phyloP scores from a whole-genome alignment of 2,797 vertebrate genomes.

The Acomys russatus region DNA sequence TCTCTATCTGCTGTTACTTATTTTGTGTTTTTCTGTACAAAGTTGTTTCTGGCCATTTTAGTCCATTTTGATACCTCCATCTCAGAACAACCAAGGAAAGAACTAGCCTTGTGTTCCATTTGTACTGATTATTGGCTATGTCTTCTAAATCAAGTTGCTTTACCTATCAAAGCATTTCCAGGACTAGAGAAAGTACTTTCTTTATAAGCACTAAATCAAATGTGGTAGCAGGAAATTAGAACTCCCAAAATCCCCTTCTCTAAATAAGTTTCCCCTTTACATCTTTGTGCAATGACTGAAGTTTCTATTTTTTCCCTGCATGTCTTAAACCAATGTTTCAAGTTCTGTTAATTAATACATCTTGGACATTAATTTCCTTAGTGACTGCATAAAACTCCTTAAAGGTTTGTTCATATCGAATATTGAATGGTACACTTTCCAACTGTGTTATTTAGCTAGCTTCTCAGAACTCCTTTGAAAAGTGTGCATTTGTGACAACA shows the following conservation, averaged over 20 bases:
- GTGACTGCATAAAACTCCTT: background rate
- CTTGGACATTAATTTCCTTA: background rate
- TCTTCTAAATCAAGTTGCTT: background rate
- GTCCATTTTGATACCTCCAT: background rate
- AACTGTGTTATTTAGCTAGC: background rate
- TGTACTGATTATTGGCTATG: background rate
- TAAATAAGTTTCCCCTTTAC: conserved; percentile 1
- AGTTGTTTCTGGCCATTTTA: conserved; percentile 44
- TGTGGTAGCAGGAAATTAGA: background rate
- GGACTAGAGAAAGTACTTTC: conserved; percentile 6
- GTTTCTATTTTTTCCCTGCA: background rate
- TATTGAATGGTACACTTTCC: background rate
- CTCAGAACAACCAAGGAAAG: background rate
- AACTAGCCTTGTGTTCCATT: background rate
- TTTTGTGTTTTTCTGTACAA: conserved; percentile 42
- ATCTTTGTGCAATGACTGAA: conserved; percentile 20
- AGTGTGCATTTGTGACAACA: background rate
- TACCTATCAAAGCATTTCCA: background rate
- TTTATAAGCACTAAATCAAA: background rate
- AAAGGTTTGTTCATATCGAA: background rate
- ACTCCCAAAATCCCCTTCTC: background rate
- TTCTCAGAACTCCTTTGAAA: background rate
- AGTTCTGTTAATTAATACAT: conserved; percentile 43
- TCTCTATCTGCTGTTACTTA: background rate
- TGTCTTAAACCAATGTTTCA: background rate